Evolutionary conservation across 1,140 invertebrate species (phyloP).

Genomic region (Drosophila busckii): DNA sequence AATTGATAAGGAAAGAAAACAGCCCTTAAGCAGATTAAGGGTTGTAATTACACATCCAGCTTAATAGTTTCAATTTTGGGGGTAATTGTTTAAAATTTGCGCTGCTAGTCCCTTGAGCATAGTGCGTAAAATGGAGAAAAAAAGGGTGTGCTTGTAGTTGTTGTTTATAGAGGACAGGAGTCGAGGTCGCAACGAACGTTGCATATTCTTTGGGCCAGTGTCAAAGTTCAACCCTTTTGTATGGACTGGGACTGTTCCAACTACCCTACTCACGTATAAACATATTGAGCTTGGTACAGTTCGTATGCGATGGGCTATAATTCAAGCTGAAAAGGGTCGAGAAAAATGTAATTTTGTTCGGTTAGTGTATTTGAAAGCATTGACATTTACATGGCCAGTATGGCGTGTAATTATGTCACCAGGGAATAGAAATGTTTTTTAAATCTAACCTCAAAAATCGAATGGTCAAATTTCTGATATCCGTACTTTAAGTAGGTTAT

Average conservation of each 20-base stretch:
- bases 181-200: constrained; percentile 4
- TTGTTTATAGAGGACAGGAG: constrained; percentile 5
- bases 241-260: background rate
- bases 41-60: constrained; percentile 22
- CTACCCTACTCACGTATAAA: constrained; percentile 6
- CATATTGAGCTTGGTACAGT: constrained; percentile 33
- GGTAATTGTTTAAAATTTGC: constrained; percentile 47
- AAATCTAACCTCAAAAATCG: too few species aligned
- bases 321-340: too few species aligned
- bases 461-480: too few species aligned
- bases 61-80: constrained; percentile 36
- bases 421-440: too few species aligned
- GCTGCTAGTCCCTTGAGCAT: constrained; percentile 16
- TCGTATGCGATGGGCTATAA: too few species aligned
- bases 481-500: too few species aligned
- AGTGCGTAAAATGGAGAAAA: constrained; percentile 47
- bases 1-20: too few species aligned
- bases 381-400: too few species aligned
- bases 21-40: constrained; percentile 45
- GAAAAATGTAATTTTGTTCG: too few species aligned
- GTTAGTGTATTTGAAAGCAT: too few species aligned
- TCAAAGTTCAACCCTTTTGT: constrained; percentile 42
- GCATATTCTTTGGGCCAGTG: constrained; percentile 2
- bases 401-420: too few species aligned
- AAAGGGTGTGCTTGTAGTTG: constrained; percentile 17